Base-by-base conservation (phyloP, 2,113 vertebrate species). In the Rhegmatorhina hoffmannsi region DNA sequence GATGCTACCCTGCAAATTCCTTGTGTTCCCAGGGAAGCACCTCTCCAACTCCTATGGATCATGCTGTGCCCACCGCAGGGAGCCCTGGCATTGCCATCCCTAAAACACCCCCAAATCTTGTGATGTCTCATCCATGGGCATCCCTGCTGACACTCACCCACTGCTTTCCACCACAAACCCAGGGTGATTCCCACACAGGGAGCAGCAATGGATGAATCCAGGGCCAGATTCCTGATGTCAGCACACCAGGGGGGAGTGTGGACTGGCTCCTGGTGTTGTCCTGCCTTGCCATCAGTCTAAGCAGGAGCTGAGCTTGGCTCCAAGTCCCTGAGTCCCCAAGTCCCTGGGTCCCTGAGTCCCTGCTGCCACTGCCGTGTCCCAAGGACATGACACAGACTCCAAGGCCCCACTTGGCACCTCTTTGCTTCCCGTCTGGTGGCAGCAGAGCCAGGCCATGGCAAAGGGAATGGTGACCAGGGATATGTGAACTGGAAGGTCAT, bases 61-160 rank as follows among this genome's bases (percentile, higher is more conserved):
- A 0, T 31, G 40, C 73, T 31, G 52, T 3, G 11, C 62, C 46
- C 0, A 0, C 43, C 1, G 0, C 0, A 1, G 40, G 56, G 33
- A 73, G 4, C 40, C 40, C 36, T 2, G 3, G 43, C 62, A 28
- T 3, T 14, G 1, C 23, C 15, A 13, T 43, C 44, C 47, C 56
- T 43, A 29, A 47, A 88, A 10, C 43, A 28, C 9, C n/a, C 44
- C 46, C 55, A 53, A 34, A 38, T 3, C 17, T 44, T 2, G 38
- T 2, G 0, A 0, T 20, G 26, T 56, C 52, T 60, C 58, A 44
- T 34, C 77, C 55, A 2, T 9, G 59, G 82, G 29, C 64, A 9
- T 25, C 44, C 63, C 73, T 20, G 44, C 40, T 1, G 3, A 10
- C 1, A 5, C 31, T 58, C 52, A 29, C 70, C 20, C 4, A 0